A percentile compares a stretch with the other conserved stretches of the same genome.
Evolutionary conservation across 2,113 vertebrate genomes (phyloP).

Genomic region (Hemiprocne comata): DNA sequence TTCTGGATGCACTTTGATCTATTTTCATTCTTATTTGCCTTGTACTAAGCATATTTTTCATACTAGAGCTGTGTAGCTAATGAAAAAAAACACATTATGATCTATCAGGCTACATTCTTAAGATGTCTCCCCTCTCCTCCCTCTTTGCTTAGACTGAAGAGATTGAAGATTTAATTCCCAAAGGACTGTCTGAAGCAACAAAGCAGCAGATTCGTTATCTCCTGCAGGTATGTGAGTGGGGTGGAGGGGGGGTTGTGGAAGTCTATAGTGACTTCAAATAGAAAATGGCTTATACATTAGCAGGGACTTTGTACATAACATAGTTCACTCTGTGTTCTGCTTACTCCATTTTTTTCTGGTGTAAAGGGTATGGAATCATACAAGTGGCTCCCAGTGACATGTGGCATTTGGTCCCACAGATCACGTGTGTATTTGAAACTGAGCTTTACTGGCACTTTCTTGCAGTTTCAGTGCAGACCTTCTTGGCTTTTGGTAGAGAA

Average conservation of each 20-base stretch:
- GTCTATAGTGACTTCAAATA: fast-evolving
- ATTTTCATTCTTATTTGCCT: slow-evolving; percentile 29
- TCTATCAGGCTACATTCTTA: slow-evolving; percentile 8
- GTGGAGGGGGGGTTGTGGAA: not conserved
- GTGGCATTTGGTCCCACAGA: not conserved
- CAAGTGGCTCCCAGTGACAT: too few relatives aligned
- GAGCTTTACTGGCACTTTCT: not conserved
- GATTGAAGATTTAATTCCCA: slow-evolving; percentile 90
- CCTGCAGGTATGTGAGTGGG: slow-evolving; percentile 83
- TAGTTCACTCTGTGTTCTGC: not conserved
- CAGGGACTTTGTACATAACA: fast-evolving
- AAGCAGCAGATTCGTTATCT: slow-evolving; percentile 98
- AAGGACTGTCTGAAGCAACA: slow-evolving; percentile 92
- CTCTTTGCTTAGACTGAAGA: slow-evolving; percentile 79
- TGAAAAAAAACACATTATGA: slow-evolving; percentile 1
- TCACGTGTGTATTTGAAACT: not conserved
- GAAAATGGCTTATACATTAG: fast-evolving
- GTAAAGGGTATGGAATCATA: not conserved
- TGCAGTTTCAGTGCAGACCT: not conserved
- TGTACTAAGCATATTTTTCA: not conserved
- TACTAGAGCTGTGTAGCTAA: not conserved
- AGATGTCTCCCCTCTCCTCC: slow-evolving; percentile 36
- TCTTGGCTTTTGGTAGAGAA: not conserved
- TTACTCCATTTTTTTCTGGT: fast-evolving
- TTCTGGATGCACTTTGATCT: slow-evolving; percentile 42